These are phyloP conservation scores for Rotaria macrura DNA, from an alignment of 2,888 invertebrate genomes.

Conservation along the genomic window DNA sequence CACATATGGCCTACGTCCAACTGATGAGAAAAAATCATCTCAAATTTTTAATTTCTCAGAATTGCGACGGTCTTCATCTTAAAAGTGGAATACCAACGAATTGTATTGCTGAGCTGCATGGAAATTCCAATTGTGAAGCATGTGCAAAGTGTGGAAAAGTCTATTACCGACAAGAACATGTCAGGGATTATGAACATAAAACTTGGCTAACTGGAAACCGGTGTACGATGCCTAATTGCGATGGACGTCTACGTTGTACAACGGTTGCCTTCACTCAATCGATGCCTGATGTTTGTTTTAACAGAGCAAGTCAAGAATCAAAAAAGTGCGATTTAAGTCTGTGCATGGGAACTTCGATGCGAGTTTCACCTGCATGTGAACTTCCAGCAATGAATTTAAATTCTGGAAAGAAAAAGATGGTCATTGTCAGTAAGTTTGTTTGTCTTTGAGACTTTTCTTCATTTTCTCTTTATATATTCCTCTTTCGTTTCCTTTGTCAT, in stretches of 20 bases:
- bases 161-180: not conserved
- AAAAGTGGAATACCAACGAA: slow-evolving; percentile 19
- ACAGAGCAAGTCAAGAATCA: not conserved
- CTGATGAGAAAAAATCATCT: not conserved
- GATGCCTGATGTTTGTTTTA: not conserved
- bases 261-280: slow-evolving; percentile 11
- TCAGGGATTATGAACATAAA: not conserved
- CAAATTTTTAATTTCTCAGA: slow-evolving; percentile 9
- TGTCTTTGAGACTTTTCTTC: too few relatives aligned
- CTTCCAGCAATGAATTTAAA: not conserved
- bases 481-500: too few relatives aligned
- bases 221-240: not conserved
- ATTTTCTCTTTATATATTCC: too few relatives aligned
- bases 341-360: slow-evolving; percentile 18
- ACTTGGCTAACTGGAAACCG: not conserved
- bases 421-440: not conserved
- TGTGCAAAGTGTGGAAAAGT: slow-evolving; percentile 22
- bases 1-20: slow-evolving; percentile 4
- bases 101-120: not conserved
- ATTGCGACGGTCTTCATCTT: slow-evolving; percentile 19
- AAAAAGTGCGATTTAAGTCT: slow-evolving; percentile 12
- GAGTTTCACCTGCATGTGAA: slow-evolving; percentile 11
- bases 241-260: not conserved
- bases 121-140: slow-evolving; percentile 4
- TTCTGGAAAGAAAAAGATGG: not conserved